phyloP scores from a whole-genome alignment of 2,113 vertebrate genomes.

The Corythaixoides concolor region DNA sequence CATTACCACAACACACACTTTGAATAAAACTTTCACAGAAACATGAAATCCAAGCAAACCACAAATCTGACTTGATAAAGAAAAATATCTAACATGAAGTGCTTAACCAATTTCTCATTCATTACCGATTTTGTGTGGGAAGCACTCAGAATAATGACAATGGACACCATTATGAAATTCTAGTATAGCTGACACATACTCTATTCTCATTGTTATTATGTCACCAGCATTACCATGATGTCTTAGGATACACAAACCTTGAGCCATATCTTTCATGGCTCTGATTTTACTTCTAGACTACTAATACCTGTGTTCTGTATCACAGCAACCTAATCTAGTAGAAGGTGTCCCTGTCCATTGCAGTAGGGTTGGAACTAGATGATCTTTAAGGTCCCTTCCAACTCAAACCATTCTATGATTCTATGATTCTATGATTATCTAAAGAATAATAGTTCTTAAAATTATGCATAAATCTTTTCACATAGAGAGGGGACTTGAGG shows the following conservation, averaged over 20 bases:
- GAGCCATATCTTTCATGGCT: not conserved
- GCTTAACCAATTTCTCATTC: not conserved
- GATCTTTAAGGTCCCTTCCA: too few species aligned
- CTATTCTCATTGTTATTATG: not conserved
- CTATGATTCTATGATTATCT: not conserved
- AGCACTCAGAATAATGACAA: not conserved
- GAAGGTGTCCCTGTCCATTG: too few species aligned
- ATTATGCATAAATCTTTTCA: not conserved
- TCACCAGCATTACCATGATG: not conserved
- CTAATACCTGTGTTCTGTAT: not conserved
- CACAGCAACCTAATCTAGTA: too few species aligned
- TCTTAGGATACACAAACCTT: not conserved
- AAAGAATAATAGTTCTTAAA: not conserved
- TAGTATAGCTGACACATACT: not conserved
- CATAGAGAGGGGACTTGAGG: not conserved
- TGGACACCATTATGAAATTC: not conserved
- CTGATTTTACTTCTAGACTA: not conserved
- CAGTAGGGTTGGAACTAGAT: too few species aligned
- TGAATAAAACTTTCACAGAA: not conserved
- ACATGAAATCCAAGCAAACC: not conserved
- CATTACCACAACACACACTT: accelerated
- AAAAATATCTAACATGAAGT: not conserved
- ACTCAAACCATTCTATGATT: too few species aligned
- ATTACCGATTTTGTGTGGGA: not conserved
- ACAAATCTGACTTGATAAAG: not conserved